A percentile compares a stretch with the other conserved stretches of the same genome.
Conservation (phyloP, 2,888 invertebrate species). For the Drosophila anomalata region DNA sequence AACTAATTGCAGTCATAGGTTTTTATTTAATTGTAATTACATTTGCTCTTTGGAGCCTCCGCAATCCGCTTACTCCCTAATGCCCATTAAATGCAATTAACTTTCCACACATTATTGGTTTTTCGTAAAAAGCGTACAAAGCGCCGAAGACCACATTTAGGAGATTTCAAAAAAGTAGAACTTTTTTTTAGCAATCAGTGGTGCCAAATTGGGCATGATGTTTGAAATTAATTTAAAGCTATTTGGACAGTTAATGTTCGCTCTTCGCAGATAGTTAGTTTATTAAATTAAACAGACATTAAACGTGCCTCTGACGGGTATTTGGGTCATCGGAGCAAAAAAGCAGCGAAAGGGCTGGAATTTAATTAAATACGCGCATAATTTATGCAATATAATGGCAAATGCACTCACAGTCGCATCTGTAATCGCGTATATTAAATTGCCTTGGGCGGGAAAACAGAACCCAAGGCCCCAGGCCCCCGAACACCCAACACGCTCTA, state of each 20-base stretch:
- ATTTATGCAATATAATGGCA: constrained; percentile 72
- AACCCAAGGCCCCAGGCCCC: background rate
- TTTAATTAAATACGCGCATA: constrained; percentile 78
- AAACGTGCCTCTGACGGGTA: constrained; percentile 41
- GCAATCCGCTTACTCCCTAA: constrained; percentile 49
- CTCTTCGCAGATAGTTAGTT: constrained; percentile 26
- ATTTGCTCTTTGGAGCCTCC: constrained; percentile 23
- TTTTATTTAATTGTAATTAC: constrained; percentile 43
- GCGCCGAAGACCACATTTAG: constrained; percentile 4
- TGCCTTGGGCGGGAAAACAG: constrained; percentile 11
- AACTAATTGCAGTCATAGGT: constrained; percentile 22
- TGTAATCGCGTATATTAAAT: constrained; percentile 13
- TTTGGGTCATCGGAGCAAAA: constrained; percentile 58
- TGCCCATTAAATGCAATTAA: constrained; percentile 60
- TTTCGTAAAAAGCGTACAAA: constrained; percentile 7
- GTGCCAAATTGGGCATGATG: constrained; percentile 54
- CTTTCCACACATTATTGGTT: constrained; percentile 48
- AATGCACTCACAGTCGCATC: constrained; percentile 31
- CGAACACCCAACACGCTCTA: constrained; percentile 6
- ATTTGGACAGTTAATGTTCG: constrained; percentile 58
- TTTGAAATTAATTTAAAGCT: constrained; percentile 52
- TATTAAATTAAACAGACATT: constrained; percentile 58
- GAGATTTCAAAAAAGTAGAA: constrained; percentile 5
- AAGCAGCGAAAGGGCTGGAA: constrained; percentile 67
- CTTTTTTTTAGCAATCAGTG: constrained; percentile 22